A percentile compares a stretch with the other conserved stretches of the same genome.
Evolutionary conservation across 2,888 invertebrate genomes (phyloP).

Genomic region (Tryphoninae sp.): DNA sequence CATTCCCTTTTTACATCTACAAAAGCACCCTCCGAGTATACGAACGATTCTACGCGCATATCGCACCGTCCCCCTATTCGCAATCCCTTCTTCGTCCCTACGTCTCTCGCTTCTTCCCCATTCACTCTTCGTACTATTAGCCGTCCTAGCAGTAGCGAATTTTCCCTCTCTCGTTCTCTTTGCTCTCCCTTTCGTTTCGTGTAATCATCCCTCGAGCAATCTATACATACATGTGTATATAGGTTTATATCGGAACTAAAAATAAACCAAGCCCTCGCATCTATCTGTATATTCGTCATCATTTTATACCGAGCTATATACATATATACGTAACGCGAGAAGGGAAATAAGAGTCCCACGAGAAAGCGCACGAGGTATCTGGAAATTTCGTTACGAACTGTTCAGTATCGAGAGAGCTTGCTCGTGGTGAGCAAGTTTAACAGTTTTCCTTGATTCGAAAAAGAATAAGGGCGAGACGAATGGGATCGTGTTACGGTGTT

Average conservation of each 20-base stretch:
- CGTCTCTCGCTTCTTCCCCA: slow-evolving; percentile 23
- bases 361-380: too few relatives aligned
- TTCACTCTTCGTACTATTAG: neutral
- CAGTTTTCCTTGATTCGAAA: too few relatives aligned
- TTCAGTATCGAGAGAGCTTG: too few relatives aligned
- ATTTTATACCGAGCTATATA: too few relatives aligned
- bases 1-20: neutral
- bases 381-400: too few relatives aligned
- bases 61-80: slow-evolving; percentile 21
- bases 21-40: slow-evolving; percentile 37
- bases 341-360: too few relatives aligned
- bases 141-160: neutral
- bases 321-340: too few relatives aligned
- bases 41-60: slow-evolving; percentile 1
- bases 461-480: slow-evolving; percentile 28
- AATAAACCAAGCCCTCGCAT: too few relatives aligned
- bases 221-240: neutral
- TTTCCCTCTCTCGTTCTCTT: neutral
- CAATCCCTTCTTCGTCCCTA: slow-evolving; percentile 14
- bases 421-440: too few relatives aligned
- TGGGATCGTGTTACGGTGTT: slow-evolving; percentile 61
- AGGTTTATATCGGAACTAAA: neutral
- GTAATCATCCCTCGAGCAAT: neutral
- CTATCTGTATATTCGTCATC: too few relatives aligned
- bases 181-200: slow-evolving; percentile 10